Percentiles rank a stretch among this genome's conserved stretches.
Evolutionary conservation across 2,797 vertebrate species (phyloP).

Genomic region (Rhynchonycteris naso): DNA sequence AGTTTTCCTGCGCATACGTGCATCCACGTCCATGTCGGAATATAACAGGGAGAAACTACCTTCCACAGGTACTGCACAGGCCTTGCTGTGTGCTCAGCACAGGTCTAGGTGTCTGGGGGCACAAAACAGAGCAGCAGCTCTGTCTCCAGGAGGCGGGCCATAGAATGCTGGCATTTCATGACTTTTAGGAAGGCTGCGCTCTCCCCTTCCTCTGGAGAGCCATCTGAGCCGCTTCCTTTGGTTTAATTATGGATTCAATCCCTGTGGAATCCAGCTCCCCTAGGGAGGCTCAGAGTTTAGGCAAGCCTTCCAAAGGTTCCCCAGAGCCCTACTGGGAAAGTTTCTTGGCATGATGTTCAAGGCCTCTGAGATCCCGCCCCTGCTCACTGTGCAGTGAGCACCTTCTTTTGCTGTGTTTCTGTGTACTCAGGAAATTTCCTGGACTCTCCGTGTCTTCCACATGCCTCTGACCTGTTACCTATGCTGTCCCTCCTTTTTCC

Average conservation of each 20-base stretch:
- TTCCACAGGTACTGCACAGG: not conserved
- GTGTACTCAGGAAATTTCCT: not conserved
- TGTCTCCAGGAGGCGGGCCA: not conserved
- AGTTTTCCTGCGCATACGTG: not conserved
- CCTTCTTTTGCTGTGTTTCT: not conserved
- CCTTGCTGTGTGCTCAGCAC: not conserved
- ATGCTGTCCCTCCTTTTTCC: not conserved
- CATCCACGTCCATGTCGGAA: fast-evolving
- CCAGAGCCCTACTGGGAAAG: not conserved
- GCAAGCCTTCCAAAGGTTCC: not conserved
- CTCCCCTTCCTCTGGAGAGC: not conserved
- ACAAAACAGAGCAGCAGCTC: not conserved
- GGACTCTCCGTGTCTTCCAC: not conserved
- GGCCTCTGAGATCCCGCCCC: not conserved
- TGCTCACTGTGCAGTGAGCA: not conserved
- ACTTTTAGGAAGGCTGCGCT: not conserved
- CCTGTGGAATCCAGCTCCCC: not conserved
- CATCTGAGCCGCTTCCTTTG: not conserved
- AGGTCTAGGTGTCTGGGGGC: not conserved
- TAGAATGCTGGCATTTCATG: not conserved
- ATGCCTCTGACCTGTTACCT: not conserved
- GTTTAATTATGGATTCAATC: not conserved
- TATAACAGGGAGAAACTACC: not conserved
- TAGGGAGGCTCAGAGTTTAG: not conserved
- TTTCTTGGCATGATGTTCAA: not conserved